Base-by-base conservation (phyloP, 2,113 vertebrate genomes). In the Corynorhinus townsendii region DNA sequence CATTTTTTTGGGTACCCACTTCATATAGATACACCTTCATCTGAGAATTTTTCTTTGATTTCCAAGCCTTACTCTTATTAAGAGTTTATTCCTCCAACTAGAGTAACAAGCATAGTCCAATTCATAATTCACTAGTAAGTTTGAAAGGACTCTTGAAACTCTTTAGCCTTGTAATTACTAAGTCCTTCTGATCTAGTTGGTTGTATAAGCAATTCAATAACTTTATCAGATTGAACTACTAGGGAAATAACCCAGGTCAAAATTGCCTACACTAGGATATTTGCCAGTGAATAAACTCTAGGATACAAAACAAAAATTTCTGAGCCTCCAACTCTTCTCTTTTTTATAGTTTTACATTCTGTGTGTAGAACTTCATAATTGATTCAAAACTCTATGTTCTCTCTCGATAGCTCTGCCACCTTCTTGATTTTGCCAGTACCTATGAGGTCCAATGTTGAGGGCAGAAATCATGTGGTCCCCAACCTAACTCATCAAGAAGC, bases 41-140 rank as follows among this genome's bases (percentile, higher is more conserved):
- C 43, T 35, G 38, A 81, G 38, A 33, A 87, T 85, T 95, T 86
- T 20, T 79, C 33, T 85, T 80, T 75, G 4, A 79, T 81, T 93
- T 52, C 54, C 15, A 91, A 77, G 54, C 33, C 66, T 93, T 93
- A 38, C 14, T 24, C 54, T 64, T 85, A 66, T 7, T 82, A 77
- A 86, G 40, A 88, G 43, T 85, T 45, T 93, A 17, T 30, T 90
- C 40, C 2, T 54, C 10, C 52, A 93, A 72, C 5, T 15, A 64
- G 26, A 86, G 33, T 43, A 76, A 7, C 7, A 81, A 33, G 30
- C 40, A 64, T 71, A 30, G 16, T 45, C 16, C 86, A 52, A 68
- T 76, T 64, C 81, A 45, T 73, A 95, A 87, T 84, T 82, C 81
- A 89, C 40, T 82, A 52, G 35, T 86, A 81, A 64, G 16, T 49